Evolutionary conservation across 2,113 vertebrate species (phyloP), one percentile per base, ranked within the genome.

Genomic region (Platysteira castanea): DNA sequence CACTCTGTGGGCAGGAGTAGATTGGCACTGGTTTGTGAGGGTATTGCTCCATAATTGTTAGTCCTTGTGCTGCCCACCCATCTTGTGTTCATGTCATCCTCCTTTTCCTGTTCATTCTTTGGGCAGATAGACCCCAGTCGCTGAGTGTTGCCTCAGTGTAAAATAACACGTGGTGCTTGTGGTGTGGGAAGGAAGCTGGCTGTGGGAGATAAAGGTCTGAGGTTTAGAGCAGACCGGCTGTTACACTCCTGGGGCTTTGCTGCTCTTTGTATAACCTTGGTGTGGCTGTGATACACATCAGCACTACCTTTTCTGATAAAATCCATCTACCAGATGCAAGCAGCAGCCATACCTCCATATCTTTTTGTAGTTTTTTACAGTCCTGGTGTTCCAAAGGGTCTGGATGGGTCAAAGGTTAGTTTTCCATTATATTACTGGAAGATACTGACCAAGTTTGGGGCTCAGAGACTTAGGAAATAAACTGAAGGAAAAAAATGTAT

Each of bases 111-210:
- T 39, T 39, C 39, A 39, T 39, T 39, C 39, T 39, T 39, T 39
- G 39, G 39, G 39, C 39, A 39, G 39, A 39, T 39, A 39, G 39
- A 39, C 39, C 39, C 39, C 85, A 49, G 83, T 69, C 94, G 79
- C 84, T 82, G 74, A 93, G 89, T 84, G 82, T 95, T 95, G 91
- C 91, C 93, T 94, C 88, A 63, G 83, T 78, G 47, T 94, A 76
- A 90, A 97, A 86, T 56, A 95, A 61, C 90, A 94, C 75, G n/a
- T 95, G 97, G 97, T 95, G 52, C 84, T 63, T 96, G 97, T 83
- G 97, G 97, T 95, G 94, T 84, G 88, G 89, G 91, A 92, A 97
- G 97, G 97, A 98, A 98, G 84, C 97, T 98, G 97, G 96, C 96
- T 97, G 95, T 94, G 92, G 90, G 94, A 97, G 97, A 98, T 98